Conservation (phyloP, 2,888 invertebrate species). For the Eupsilia transversa region DNA sequence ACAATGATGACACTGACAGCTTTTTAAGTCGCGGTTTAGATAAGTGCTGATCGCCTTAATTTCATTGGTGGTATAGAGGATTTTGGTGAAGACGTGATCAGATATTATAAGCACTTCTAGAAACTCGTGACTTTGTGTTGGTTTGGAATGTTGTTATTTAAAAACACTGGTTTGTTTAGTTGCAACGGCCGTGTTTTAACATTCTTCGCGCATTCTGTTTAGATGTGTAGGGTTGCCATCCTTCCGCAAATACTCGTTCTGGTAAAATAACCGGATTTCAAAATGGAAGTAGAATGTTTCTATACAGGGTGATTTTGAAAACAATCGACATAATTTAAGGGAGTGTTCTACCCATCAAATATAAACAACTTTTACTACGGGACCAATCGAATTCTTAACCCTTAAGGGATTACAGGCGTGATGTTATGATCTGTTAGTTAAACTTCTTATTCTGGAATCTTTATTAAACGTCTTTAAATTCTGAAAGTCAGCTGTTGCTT, state of each 20-base stretch:
- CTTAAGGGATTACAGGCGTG: background rate
- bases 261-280: background rate
- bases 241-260: conserved; percentile 15
- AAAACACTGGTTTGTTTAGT: conserved; percentile 68
- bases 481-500: conserved; percentile 23
- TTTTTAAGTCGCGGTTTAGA: too few relatives aligned
- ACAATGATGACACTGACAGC: too few relatives aligned
- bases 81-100: background rate
- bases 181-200: conserved; percentile 63
- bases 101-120: conserved; percentile 14
- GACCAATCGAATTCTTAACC: too few relatives aligned
- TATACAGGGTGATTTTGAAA: too few relatives aligned
- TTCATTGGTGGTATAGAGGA: background rate
- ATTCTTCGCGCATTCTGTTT: conserved; percentile 62
- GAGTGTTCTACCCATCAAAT: too few relatives aligned
- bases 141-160: conserved; percentile 63
- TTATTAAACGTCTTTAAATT: background rate
- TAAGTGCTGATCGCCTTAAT: too few relatives aligned
- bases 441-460: background rate
- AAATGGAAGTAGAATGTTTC: conserved; percentile 3
- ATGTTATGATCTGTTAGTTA: background rate
- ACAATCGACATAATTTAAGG: too few relatives aligned
- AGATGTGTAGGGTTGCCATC: conserved; percentile 37
- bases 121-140: conserved; percentile 43
- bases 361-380: too few relatives aligned